Conservation (phyloP, 2,888 invertebrate genomes). For the Neocrepidodera transversa region DNA sequence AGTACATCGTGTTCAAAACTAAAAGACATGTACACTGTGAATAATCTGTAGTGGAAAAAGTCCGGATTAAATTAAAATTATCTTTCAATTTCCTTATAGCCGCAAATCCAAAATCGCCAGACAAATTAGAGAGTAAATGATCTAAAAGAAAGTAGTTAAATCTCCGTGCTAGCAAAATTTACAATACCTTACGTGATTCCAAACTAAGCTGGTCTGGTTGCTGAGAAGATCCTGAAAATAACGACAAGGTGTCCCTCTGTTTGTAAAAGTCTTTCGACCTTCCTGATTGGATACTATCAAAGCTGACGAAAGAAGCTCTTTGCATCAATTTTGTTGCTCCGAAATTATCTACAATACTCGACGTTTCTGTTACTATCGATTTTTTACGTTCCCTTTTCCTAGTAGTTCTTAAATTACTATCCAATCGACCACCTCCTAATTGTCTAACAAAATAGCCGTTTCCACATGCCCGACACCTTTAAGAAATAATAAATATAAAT, state of each 20-base stretch:
- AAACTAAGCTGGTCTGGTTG: conserved; percentile 6
- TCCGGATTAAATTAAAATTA: conserved; percentile 50
- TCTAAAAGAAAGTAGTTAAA: conserved; percentile 1
- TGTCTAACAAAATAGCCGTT: conserved; percentile 64
- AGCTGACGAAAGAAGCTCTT: conserved; percentile 20
- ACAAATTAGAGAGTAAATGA: conserved; percentile 1
- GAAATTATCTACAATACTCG: conserved; percentile 15
- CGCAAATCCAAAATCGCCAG: conserved; percentile 31
- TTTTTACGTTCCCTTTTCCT: conserved; percentile 27
- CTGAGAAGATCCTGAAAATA: conserved; percentile 3
- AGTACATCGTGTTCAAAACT: conserved; percentile 66
- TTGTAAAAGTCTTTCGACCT: conserved; percentile 19
- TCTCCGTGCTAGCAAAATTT: too few relatives aligned
- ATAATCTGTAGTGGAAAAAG: conserved; percentile 64
- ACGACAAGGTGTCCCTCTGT: conserved; percentile 13
- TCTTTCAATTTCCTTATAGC: conserved; percentile 49
- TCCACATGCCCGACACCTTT: conserved; percentile 65
- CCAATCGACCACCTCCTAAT: conserved; percentile 57
- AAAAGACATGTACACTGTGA: conserved; percentile 66
- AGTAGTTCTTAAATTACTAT: conserved; percentile 37
- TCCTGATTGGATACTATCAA: conserved; percentile 22
- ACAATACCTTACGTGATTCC: conserved; percentile 27
- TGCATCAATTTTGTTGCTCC: conserved; percentile 22
- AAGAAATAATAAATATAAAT: not conserved
- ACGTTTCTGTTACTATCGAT: conserved; percentile 30